Percentiles rank a stretch among this genome's conserved stretches.
phyloP scores from a whole-genome alignment of 2,888 invertebrate species.

The Adineta ricciae region DNA sequence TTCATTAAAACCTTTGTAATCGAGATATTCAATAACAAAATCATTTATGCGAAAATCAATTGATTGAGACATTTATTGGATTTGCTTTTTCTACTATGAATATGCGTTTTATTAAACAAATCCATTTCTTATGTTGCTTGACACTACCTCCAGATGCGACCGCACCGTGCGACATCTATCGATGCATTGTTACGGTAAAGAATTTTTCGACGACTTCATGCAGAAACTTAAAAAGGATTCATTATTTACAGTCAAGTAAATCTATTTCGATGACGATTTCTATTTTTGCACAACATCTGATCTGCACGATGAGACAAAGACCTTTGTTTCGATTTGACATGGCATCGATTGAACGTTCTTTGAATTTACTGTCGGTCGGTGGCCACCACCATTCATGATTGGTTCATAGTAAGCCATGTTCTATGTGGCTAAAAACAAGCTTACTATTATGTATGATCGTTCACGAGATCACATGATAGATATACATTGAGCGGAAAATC shows the following conservation, averaged over 20 bases:
- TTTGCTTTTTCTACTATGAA: not conserved
- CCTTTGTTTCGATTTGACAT: not conserved
- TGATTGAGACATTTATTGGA: not conserved
- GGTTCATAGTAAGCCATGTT: too few relatives aligned
- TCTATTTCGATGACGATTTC: too few relatives aligned
- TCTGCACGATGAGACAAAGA: not conserved
- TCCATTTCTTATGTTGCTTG: not conserved
- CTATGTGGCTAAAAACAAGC: too few relatives aligned
- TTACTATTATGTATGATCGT: too few relatives aligned
- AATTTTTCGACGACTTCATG: too few relatives aligned
- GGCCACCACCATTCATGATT: not conserved
- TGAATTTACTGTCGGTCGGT: not conserved
- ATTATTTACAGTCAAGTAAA: too few relatives aligned
- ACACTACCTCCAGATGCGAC: not conserved
- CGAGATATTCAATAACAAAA: not conserved
- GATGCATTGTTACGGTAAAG: too few relatives aligned
- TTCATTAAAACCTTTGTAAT: not conserved
- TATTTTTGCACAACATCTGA: too few relatives aligned
- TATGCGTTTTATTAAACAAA: not conserved
- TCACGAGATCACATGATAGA: too few relatives aligned
- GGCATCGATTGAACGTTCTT: not conserved
- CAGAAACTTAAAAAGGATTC: too few relatives aligned
- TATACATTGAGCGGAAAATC: too few relatives aligned
- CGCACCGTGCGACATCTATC: too few relatives aligned
- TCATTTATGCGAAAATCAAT: slow-evolving; percentile 2